These are phyloP conservation scores for Petrolisthes manimaculis DNA, from an alignment of 2,888 invertebrate species.

Conservation along the genomic window DNA sequence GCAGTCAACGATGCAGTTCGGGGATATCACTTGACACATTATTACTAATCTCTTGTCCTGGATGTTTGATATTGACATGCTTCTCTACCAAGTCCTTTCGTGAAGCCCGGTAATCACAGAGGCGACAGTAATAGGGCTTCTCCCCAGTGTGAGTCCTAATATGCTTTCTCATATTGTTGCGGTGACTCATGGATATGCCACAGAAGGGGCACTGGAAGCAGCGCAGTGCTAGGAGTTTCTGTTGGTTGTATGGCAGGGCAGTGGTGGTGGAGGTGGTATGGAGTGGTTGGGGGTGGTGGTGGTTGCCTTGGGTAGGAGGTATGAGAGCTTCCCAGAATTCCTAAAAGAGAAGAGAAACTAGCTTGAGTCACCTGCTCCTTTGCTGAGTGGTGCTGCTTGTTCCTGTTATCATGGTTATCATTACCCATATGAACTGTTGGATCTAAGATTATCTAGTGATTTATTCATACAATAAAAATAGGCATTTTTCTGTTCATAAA, in stretches of 20 bases:
- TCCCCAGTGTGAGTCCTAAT: conserved; percentile 57
- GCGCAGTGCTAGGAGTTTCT: conserved; percentile 19
- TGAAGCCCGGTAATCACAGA: conserved; percentile 50
- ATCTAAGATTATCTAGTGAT: background rate
- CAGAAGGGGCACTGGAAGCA: conserved; percentile 54
- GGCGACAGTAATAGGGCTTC: conserved; percentile 51
- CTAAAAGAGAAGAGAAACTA: conserved; percentile 52
- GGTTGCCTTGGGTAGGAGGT: conserved; percentile 25
- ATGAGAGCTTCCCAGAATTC: conserved; percentile 49
- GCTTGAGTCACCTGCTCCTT: conserved; percentile 36
- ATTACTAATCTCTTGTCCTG: conserved; percentile 26
- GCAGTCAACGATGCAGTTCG: conserved; percentile 1
- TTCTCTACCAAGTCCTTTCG: conserved; percentile 57
- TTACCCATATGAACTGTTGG: background rate
- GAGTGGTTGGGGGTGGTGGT: conserved; percentile 13
- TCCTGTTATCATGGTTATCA: too few species aligned
- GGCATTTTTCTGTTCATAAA: too few species aligned
- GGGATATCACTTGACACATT: conserved; percentile 30
- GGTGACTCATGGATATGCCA: conserved; percentile 49
- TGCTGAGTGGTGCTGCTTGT: background rate
- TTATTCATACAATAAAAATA: too few species aligned
- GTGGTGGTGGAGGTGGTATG: conserved; percentile 19
- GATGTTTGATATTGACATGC: conserved; percentile 54
- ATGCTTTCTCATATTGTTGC: conserved; percentile 63
- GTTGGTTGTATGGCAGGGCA: background rate